These are phyloP conservation scores for Anabas testudineus DNA, from an alignment of 2,797 vertebrate genomes.

Conservation along the genomic window DNA sequence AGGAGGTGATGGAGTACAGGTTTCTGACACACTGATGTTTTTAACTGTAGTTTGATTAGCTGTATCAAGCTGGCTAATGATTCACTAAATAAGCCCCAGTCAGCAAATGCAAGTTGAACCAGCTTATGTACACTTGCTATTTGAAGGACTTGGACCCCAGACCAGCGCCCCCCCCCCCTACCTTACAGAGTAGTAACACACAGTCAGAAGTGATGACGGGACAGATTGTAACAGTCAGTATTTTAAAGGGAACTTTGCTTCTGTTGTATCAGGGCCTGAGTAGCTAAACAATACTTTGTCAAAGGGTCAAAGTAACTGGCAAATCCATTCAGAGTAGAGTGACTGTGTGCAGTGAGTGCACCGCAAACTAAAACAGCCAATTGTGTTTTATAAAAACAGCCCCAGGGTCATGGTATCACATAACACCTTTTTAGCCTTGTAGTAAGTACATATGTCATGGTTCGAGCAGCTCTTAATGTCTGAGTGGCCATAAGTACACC, in stretches of 20 bases:
- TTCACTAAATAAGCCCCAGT: conserved; percentile 61
- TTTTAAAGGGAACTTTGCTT: conserved; percentile 74
- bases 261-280: conserved; percentile 70
- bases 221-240: conserved; percentile 58
- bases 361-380: conserved; percentile 65
- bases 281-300: conserved; percentile 72
- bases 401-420: conserved; percentile 60
- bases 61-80: conserved; percentile 72
- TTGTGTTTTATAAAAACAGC: conserved; percentile 78
- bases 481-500: conserved; percentile 44
- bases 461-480: conserved; percentile 44
- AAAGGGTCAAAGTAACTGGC: conserved; percentile 76
- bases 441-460: conserved; percentile 70
- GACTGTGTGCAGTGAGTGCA: conserved; percentile 44
- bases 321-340: conserved; percentile 58
- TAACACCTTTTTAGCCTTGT: conserved; percentile 53
- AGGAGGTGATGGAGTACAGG: background rate
- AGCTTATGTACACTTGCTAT: conserved; percentile 65
- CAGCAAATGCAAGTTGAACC: conserved; percentile 64
- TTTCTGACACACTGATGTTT: conserved; percentile 56
- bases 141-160: conserved; percentile 75
- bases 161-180: conserved; percentile 16
- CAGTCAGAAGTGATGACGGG: conserved; percentile 63
- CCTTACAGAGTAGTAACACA: conserved; percentile 23
- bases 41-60: conserved; percentile 56